A percentile compares a stretch with the other conserved stretches of the same genome.
Evolutionary conservation across 1,140 invertebrate genomes (phyloP).

Genomic region (Megathymus violae): DNA sequence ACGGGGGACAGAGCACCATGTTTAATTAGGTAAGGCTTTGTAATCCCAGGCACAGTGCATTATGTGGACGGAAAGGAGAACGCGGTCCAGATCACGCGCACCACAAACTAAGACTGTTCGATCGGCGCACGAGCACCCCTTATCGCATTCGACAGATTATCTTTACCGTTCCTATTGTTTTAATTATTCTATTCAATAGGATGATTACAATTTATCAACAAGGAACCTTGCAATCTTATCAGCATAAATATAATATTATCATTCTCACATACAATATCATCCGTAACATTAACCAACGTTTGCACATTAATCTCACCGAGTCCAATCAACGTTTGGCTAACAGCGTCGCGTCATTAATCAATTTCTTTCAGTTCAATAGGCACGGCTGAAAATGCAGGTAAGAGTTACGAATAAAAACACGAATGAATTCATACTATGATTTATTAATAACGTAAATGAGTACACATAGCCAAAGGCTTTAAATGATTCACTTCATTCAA

Average conservation of each 20-base stretch:
- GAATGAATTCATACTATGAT: slow-evolving; percentile 77
- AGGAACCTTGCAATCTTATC: slow-evolving; percentile 77
- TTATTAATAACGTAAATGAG: slow-evolving; percentile 83
- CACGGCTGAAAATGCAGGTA: background rate
- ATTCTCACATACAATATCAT: slow-evolving; percentile 60
- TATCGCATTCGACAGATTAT: slow-evolving; percentile 75
- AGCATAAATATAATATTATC: slow-evolving; percentile 63
- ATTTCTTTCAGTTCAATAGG: slow-evolving; percentile 4
- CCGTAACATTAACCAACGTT: slow-evolving; percentile 38
- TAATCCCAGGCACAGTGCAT: slow-evolving; percentile 20
- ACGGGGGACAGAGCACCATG: slow-evolving; percentile 79
- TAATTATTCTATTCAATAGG: slow-evolving; percentile 77
- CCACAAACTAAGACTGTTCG: slow-evolving; percentile 50
- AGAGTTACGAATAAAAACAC: slow-evolving; percentile 53
- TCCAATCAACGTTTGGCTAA: slow-evolving; percentile 36
- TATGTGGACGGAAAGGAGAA: background rate
- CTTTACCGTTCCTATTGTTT: slow-evolving; percentile 75
- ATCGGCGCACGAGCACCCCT: slow-evolving; percentile 58
- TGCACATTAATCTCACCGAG: slow-evolving; percentile 35
- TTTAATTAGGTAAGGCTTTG: slow-evolving; percentile 30
- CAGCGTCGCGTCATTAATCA: slow-evolving; percentile 8
- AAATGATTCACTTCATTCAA: slow-evolving; percentile 80
- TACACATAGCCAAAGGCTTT: slow-evolving; percentile 82
- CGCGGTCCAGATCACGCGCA: slow-evolving; percentile 44
- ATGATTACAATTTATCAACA: slow-evolving; percentile 75